Base-by-base conservation (phyloP, 2,888 invertebrate genomes). In the Philonicus albiceps region DNA sequence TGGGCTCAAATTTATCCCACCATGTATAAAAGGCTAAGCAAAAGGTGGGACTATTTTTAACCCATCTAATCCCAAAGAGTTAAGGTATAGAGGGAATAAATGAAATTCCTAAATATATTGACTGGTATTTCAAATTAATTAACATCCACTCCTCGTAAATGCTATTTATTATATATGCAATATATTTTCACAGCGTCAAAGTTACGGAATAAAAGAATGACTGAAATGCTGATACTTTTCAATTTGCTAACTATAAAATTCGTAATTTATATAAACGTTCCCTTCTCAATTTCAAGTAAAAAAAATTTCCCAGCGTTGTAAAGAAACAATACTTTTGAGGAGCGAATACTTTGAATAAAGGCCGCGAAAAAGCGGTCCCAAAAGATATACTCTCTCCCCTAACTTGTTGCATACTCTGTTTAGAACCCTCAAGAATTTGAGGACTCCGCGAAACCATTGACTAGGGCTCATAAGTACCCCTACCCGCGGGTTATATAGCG, bases 391-490 rank as follows among this genome's bases (percentile, higher is more conserved):
- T 16, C 74, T 27, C 19, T 43, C 80, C 30, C 53, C 49, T 34
- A 81, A 81, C 81, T 81, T 81, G 81, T 81, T 81, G 81, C 81
- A 27, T 64, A 22, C 27, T 8, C 55, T 19, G 19, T 34, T 30
- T 81, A 30, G 37, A 19, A 81, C 81, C 55, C 81, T 81, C 31
- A 49, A 55, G 37, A 81, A 55, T 64, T 55, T 34, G 49, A 81
- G 81, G 22, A 19, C 55, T 34, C 55, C 81, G 55, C 55, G 55
- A 81, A 81, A n/a, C 30, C n/a, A 81, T 81, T 55, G 31, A 81
- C 64, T 11, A 31, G n/a, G 81, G 40, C 78, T 49, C 27, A 30
- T 49, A 81, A 81, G 64, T 64, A 55, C 64, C 43, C 55, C n/a
- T 76, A 76, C 40, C 49, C 49, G 6, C 1, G n/a, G 49, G n/a